Evolutionary conservation across 2,797 vertebrate genomes (phyloP).

Genomic region (Lepidocolaptes lacrymiger): DNA sequence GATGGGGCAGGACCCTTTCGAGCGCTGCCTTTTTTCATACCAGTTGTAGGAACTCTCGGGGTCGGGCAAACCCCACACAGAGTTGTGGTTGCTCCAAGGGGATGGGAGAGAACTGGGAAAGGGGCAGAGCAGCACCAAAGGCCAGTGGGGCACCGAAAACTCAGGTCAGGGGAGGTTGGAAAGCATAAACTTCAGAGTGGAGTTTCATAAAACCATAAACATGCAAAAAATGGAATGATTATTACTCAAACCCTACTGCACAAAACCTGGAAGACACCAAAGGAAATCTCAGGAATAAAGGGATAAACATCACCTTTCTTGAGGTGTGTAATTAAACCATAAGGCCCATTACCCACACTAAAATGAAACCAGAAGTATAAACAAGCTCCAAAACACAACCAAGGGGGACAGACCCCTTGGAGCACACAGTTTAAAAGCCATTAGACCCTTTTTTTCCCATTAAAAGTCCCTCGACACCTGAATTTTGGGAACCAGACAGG

Average conservation of each 20-base stretch:
- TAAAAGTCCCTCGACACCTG: neutral
- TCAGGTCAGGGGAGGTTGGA: neutral
- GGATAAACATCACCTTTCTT: neutral
- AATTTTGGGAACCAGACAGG: neutral
- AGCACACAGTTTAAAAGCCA: neutral
- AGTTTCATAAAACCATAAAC: neutral
- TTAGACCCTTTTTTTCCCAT: rapidly evolving
- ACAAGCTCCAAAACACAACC: neutral
- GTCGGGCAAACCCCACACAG: neutral
- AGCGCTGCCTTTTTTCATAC: neutral
- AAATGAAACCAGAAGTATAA: neutral
- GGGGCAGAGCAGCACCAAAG: neutral
- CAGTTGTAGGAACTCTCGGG: rapidly evolving
- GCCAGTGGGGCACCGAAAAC: neutral
- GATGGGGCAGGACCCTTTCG: neutral
- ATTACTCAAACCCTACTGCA: neutral
- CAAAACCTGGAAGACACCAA: neutral
- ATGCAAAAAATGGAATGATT: neutral
- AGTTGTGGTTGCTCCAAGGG: neutral
- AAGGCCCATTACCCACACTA: too few species aligned
- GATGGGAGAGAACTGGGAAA: neutral
- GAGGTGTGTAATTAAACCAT: neutral
- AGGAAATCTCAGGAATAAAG: neutral
- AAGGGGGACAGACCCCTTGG: neutral
- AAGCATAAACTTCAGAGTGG: neutral